These are phyloP conservation scores for Drosophila percnosoma DNA, from an alignment of 2,888 invertebrate species.

Conservation along the genomic window DNA sequence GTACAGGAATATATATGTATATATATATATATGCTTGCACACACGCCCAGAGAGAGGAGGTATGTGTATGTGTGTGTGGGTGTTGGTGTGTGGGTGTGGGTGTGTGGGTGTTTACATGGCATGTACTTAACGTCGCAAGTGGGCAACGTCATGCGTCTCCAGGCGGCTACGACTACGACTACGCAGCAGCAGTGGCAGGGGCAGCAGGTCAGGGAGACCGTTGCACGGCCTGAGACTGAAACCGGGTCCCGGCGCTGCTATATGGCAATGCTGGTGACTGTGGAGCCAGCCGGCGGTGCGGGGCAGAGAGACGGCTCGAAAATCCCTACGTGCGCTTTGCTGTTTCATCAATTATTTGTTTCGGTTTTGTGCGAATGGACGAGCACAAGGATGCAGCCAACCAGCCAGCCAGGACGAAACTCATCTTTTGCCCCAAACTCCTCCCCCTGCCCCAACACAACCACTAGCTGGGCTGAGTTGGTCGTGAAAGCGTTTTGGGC, in stretches of 20 bases:
- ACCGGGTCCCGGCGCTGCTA: background rate
- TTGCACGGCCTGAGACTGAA: slow-evolving; percentile 29
- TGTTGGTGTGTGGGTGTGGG: slow-evolving; percentile 11
- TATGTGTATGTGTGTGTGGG: background rate
- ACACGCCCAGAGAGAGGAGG: background rate
- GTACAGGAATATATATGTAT: slow-evolving; percentile 65
- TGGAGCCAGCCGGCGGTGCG: background rate
- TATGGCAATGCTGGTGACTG: background rate
- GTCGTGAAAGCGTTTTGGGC: slow-evolving; percentile 50
- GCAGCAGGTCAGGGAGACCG: slow-evolving; percentile 8
- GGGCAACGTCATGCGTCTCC: slow-evolving; percentile 72
- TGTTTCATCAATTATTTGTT: slow-evolving; percentile 82
- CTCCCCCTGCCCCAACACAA: background rate
- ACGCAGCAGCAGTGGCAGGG: slow-evolving; percentile 19
- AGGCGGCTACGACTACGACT: slow-evolving; percentile 28
- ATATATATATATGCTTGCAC: slow-evolving; percentile 15
- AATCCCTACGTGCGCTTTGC: slow-evolving; percentile 81
- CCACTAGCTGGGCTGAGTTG: slow-evolving; percentile 8
- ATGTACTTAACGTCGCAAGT: slow-evolving; percentile 62
- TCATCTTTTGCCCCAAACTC: slow-evolving; percentile 6
- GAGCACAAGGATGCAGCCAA: slow-evolving; percentile 49
- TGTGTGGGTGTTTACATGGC: slow-evolving; percentile 38
- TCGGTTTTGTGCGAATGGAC: slow-evolving; percentile 76
- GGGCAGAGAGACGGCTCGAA: slow-evolving; percentile 48
- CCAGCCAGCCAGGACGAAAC: slow-evolving; percentile 17